Base-by-base conservation (phyloP, 2,797 vertebrate genomes). In the Crenichthys baileyi region DNA sequence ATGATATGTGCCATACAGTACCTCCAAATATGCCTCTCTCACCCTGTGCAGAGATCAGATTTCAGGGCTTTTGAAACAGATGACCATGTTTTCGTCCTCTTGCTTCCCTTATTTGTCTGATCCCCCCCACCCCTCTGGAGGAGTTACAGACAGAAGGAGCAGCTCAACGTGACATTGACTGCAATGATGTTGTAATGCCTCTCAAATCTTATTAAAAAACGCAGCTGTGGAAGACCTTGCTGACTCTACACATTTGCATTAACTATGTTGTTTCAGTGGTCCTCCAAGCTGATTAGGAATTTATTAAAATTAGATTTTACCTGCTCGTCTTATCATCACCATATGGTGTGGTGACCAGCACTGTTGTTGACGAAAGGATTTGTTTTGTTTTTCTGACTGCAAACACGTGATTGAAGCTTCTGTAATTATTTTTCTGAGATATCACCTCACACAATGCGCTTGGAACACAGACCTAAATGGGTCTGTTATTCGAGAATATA, bases 161-260 rank as follows among this genome's bases (percentile, higher is more conserved):
- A 92, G 94, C 94, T 94, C 92, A 90, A 95, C 93, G 88, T 95
- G 95, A 96, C 95, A 95, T 95, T 95, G 95, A 95, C 94, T 95
- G 94, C 95, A 92, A 85, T 94, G 95, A 93, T 96, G 95, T 95
- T 95, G 93, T 95, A 96, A 95, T 96, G 93, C 95, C 93, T 95
- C 93, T 96, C 95, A 95, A 95, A 96, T 96, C 95, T 95, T 96
- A 96, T 96, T 96, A 96, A 95, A 70, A 96, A 93, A 92, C 91
- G 93, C 94, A 94, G 93, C 93, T 96, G 95, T 94, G 93, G 93
- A 94, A 93, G 95, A 95, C 95, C 95, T 96, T 94, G 96, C 96
- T 96, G 96, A 96, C 95, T 95, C 94, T 82, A 93, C 94, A 96
- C 87, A 95, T 96, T 95, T 92, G 91, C 91, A 95, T 96, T 95